These are phyloP conservation scores for Drosophila arizonae DNA, from an alignment of 1,140 invertebrate species.

Conservation along the genomic window DNA sequence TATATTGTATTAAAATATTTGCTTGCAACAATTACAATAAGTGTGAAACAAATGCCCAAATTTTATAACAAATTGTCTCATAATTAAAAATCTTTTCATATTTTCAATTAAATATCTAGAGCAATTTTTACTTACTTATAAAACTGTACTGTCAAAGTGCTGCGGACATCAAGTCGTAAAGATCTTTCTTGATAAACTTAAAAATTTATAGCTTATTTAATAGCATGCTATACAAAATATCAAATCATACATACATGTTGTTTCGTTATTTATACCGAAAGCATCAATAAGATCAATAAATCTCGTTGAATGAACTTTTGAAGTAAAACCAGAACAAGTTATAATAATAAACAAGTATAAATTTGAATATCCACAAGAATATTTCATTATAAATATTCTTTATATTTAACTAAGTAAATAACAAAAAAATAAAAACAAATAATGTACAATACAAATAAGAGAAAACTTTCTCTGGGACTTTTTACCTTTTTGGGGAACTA, in stretches of 20 bases:
- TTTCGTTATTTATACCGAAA: constrained; percentile 27
- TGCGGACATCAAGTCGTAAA: constrained; percentile 43
- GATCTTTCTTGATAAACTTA: constrained; percentile 35
- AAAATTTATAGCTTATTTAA: background rate
- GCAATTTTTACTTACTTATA: constrained; percentile 40
- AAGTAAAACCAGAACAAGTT: constrained; percentile 17
- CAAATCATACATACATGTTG: constrained; percentile 30
- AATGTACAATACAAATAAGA: constrained; percentile 21
- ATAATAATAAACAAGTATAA: constrained; percentile 2
- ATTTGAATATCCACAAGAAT: background rate
- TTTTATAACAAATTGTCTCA: too few relatives aligned
- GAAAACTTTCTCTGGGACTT: constrained; percentile 6
- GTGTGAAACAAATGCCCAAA: too few relatives aligned
- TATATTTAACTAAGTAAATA: background rate
- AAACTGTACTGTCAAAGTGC: constrained; percentile 58
- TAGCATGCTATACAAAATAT: background rate
- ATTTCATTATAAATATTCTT: constrained; percentile 9
- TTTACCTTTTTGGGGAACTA: background rate
- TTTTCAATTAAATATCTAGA: background rate
- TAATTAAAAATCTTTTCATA: background rate
- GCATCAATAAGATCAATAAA: constrained; percentile 2
- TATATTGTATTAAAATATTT: too few relatives aligned
- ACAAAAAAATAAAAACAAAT: background rate
- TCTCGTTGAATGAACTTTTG: constrained; percentile 6
- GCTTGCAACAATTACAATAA: too few relatives aligned